These are phyloP conservation scores for Andrena flavipes DNA, from an alignment of 2,888 invertebrate species.

Conservation along the genomic window DNA sequence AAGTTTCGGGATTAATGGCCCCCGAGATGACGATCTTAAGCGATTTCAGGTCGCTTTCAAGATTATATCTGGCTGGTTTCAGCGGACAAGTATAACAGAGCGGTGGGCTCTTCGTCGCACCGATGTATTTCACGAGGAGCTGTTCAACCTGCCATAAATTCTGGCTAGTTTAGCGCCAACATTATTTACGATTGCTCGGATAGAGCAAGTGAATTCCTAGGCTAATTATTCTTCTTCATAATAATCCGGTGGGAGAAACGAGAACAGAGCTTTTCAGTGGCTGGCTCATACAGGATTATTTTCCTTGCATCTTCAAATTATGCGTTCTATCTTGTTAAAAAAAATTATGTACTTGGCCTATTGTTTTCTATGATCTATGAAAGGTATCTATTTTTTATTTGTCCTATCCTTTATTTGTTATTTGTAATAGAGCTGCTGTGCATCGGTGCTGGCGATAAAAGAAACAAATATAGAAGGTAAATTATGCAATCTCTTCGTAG, in stretches of 20 bases:
- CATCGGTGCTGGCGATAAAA: neutral
- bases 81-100: neutral
- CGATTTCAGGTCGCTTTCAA: neutral
- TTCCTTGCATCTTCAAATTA: no score
- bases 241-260: neutral
- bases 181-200: conserved; percentile 52
- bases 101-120: conserved; percentile 3
- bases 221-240: conserved; percentile 2
- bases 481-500: neutral
- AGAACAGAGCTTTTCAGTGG: neutral
- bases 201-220: conserved; percentile 29
- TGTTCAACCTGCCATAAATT: conserved; percentile 52
- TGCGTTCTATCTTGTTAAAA: neutral
- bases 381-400: no score
- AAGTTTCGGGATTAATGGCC: no score
- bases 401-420: no score
- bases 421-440: neutral
- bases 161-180: conserved; percentile 47
- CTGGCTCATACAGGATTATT: no score
- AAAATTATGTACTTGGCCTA: neutral
- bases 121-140: conserved; percentile 42
- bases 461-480: neutral
- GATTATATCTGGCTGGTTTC: neutral
- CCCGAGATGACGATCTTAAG: neutral
- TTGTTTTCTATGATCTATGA: no score